These are phyloP conservation scores for Actias luna DNA, from an alignment of 2,888 invertebrate species.

Conservation along the genomic window DNA sequence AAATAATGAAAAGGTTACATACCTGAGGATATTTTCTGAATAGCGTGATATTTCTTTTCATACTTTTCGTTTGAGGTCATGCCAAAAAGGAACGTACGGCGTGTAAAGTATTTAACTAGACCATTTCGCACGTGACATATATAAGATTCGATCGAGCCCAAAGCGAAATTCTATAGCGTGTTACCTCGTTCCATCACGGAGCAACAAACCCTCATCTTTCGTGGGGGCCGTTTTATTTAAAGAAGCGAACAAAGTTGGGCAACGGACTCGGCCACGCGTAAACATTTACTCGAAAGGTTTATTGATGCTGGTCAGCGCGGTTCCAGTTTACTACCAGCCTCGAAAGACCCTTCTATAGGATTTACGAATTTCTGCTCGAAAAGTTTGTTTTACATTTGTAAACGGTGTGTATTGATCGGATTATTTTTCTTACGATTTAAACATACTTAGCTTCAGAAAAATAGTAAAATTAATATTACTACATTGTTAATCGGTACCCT, in stretches of 20 bases:
- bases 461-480: too few species aligned
- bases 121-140: too few species aligned
- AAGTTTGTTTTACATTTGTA: not conserved
- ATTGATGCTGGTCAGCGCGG: constrained; percentile 72
- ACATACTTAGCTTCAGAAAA: too few species aligned
- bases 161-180: constrained; percentile 32
- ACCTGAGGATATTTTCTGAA: too few species aligned
- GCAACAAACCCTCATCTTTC: constrained; percentile 51
- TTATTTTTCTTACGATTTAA: not conserved
- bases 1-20: too few species aligned
- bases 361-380: constrained; percentile 33
- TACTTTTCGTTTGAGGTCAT: not conserved
- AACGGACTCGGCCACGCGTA: constrained; percentile 62
- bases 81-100: not conserved
- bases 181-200: constrained; percentile 35
- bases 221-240: constrained; percentile 62
- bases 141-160: not conserved
- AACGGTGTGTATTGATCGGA: not conserved
- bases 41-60: too few species aligned
- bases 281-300: constrained; percentile 75
- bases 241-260: constrained; percentile 59
- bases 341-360: constrained; percentile 32
- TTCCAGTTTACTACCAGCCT: constrained; percentile 51
- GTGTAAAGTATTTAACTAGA: not conserved
- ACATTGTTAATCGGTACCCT: too few species aligned